Conservation (phyloP, 2,113 vertebrate species). For the Istiophorus platypterus region DNA sequence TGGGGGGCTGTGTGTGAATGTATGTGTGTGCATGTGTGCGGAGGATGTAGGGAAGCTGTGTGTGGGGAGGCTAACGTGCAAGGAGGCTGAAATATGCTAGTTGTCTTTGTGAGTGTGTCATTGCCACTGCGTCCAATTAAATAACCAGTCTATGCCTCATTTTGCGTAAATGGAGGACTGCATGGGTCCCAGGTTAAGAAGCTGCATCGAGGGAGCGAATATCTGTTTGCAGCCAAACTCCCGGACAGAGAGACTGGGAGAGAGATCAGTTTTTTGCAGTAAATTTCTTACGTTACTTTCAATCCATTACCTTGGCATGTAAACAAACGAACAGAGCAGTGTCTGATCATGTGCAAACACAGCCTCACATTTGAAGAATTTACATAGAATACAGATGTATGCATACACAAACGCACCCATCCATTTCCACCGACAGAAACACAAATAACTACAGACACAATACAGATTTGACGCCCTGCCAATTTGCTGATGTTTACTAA, state of each 20-base stretch:
- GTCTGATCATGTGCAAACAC: background rate
- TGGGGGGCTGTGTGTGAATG: conserved; percentile 28
- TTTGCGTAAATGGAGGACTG: conserved; percentile 70
- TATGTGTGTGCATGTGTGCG: conserved; percentile 17
- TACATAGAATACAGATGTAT: background rate
- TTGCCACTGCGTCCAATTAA: conserved; percentile 53
- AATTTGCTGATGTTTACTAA: conserved; percentile 73
- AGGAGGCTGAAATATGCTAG: conserved; percentile 36
- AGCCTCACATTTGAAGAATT: background rate
- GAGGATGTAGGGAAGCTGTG: background rate
- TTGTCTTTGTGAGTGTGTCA: conserved; percentile 37
- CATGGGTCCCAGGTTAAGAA: conserved; percentile 46
- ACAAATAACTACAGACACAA: conserved; percentile 16
- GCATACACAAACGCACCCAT: background rate
- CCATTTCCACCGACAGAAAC: background rate
- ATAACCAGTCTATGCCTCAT: conserved; percentile 57
- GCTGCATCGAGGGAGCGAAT: conserved; percentile 16
- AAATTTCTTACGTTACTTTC: background rate
- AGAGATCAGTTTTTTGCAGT: background rate
- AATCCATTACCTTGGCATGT: background rate
- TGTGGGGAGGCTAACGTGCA: background rate
- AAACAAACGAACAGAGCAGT: background rate
- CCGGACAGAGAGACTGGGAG: background rate
- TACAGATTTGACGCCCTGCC: conserved; percentile 37
- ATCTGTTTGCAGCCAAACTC: background rate